These are phyloP conservation scores for Astyanax mexicanus DNA, from an alignment of 2,797 vertebrate species.

Conservation along the genomic window DNA sequence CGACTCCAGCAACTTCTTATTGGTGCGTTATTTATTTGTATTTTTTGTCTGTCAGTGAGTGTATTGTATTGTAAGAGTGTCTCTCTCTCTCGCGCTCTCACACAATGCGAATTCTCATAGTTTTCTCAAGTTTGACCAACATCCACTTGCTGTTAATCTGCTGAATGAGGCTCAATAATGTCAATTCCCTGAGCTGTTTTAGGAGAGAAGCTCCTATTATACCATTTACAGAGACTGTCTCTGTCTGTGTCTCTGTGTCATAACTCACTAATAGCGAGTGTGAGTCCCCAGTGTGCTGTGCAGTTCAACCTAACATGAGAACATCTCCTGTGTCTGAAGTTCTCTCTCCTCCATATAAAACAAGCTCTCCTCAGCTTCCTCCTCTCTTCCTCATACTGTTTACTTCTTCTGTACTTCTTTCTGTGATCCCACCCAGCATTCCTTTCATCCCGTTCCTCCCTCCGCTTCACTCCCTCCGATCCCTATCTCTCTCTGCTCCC, in stretches of 20 bases:
- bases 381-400: conserved; percentile 4
- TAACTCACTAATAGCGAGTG: background rate
- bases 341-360: background rate
- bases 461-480: background rate
- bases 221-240: background rate
- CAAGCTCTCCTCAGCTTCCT: background rate
- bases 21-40: no score
- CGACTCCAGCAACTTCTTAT: no score
- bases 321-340: background rate
- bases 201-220: background rate
- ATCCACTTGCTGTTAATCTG: background rate
- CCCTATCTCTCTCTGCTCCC: background rate
- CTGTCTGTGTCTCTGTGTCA: background rate
- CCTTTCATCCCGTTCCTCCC: background rate
- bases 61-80: no score
- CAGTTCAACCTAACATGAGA: background rate
- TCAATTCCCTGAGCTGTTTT: background rate
- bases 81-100: no score
- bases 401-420: conserved; percentile 1
- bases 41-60: no score
- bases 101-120: no score
- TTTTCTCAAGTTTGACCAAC: background rate
- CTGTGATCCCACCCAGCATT: conserved; percentile 1
- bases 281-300: background rate
- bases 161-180: background rate